These are phyloP conservation scores for Rallus limicola DNA, from an alignment of 2,113 vertebrate species.

Conservation along the genomic window DNA sequence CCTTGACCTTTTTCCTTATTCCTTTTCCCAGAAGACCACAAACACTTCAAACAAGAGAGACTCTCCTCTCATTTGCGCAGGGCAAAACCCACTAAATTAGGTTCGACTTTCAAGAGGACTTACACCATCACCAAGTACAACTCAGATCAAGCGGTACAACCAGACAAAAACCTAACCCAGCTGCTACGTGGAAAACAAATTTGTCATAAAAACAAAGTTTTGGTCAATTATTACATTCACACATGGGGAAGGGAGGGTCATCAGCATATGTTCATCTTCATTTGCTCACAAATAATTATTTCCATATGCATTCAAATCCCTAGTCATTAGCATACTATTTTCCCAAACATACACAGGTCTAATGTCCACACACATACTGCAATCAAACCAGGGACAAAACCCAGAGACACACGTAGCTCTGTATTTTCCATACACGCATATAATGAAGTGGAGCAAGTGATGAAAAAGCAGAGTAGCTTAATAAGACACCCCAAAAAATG, in stretches of 20 bases:
- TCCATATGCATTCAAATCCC: neutral
- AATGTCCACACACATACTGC: neutral
- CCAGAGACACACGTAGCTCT: neutral
- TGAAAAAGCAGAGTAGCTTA: neutral
- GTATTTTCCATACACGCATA: neutral
- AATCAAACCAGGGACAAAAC: neutral
- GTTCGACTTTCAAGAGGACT: neutral
- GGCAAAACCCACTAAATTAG: neutral
- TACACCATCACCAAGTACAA: neutral
- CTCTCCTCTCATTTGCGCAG: neutral
- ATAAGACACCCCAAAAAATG: neutral
- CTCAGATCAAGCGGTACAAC: neutral
- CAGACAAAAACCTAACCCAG: neutral
- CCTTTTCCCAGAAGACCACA: neutral
- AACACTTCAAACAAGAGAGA: neutral
- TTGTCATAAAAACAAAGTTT: neutral
- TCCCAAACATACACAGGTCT: neutral
- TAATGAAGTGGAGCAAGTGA: neutral
- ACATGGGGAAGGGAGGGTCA: neutral
- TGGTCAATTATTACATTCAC: neutral
- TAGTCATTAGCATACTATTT: neutral
- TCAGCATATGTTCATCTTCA: neutral
- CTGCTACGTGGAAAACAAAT: neutral
- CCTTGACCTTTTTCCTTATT: neutral
- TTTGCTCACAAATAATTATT: neutral